A percentile compares a stretch with the other conserved stretches of the same genome.
Evolutionary conservation across 2,888 invertebrate species (phyloP).

Genomic region (Drosophila gaucha): DNA sequence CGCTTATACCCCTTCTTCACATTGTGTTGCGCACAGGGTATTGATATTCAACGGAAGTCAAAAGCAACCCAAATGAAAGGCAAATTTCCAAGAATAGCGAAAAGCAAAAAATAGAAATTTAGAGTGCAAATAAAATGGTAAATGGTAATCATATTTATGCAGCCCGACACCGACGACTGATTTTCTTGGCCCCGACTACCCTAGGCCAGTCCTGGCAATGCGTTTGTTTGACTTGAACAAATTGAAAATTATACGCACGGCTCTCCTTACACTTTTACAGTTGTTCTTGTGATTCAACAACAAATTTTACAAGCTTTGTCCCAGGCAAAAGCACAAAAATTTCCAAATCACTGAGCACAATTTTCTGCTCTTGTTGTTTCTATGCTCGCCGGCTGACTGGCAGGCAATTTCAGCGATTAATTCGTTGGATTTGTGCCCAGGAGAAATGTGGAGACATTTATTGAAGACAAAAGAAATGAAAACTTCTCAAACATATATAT

Average conservation of each 20-base stretch:
- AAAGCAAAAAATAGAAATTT: conserved; percentile 39
- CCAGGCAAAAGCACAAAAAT: conserved; percentile 40
- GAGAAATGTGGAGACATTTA: conserved; percentile 41
- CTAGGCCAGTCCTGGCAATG: conserved; percentile 33
- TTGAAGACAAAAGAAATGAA: conserved; percentile 1
- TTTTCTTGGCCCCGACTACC: conserved; percentile 7
- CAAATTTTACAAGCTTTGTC: conserved; percentile 59
- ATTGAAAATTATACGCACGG: conserved; percentile 79
- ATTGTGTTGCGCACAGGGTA: conserved; percentile 10
- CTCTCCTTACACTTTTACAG: conserved; percentile 35
- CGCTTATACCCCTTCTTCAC: background rate
- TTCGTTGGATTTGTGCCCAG: conserved; percentile 56
- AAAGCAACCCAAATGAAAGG: conserved; percentile 42
- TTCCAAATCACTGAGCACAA: conserved; percentile 81
- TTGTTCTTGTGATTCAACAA: conserved; percentile 62
- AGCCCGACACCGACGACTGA: too few species aligned
- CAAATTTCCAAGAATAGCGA: conserved; percentile 51
- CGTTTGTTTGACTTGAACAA: conserved; percentile 75
- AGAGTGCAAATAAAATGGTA: conserved; percentile 59
- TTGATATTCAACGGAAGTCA: conserved; percentile 32
- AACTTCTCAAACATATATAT: conserved; percentile 41
- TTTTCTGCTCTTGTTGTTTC: conserved; percentile 75
- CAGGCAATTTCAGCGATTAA: conserved; percentile 62
- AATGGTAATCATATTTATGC: conserved; percentile 76
- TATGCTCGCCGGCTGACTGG: conserved; percentile 19